Evolutionary conservation across 1,140 invertebrate species (phyloP).

Genomic region (Cataglyphis hispanica): DNA sequence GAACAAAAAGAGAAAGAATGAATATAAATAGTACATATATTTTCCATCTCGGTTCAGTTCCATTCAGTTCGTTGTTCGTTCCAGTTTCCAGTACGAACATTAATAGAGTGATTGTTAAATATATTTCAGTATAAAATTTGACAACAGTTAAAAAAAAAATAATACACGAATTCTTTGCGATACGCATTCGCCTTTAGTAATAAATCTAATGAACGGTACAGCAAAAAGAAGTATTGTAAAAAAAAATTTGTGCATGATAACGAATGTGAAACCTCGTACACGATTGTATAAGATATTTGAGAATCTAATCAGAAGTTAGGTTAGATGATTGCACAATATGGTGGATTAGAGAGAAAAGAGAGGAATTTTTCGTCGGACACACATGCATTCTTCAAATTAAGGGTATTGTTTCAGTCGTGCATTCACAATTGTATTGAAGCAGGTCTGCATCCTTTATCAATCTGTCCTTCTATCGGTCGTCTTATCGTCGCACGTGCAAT

Average conservation of each 20-base stretch:
- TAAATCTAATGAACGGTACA: background rate
- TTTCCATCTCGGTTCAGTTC: too few relatives aligned
- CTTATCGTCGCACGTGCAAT: background rate
- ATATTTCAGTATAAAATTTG: too few relatives aligned
- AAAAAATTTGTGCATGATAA: background rate
- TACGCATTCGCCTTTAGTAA: background rate
- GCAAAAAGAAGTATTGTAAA: background rate
- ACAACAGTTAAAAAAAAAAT: too few relatives aligned
- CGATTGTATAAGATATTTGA: background rate
- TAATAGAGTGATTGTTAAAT: too few relatives aligned
- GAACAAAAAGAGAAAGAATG: too few relatives aligned
- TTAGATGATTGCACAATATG: conserved; percentile 20
- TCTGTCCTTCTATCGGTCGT: background rate
- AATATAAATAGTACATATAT: too few relatives aligned
- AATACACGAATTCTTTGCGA: background rate
- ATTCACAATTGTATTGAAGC: background rate
- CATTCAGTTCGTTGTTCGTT: too few relatives aligned
- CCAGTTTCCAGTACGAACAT: too few relatives aligned
- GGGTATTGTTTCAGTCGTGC: background rate
- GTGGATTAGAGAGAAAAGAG: background rate
- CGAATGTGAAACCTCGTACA: background rate
- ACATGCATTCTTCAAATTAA: background rate
- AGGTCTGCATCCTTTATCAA: background rate
- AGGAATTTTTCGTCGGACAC: background rate
- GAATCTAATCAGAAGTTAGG: background rate